Conservation (phyloP, 2,113 vertebrate species). For the Panthera tigris region DNA sequence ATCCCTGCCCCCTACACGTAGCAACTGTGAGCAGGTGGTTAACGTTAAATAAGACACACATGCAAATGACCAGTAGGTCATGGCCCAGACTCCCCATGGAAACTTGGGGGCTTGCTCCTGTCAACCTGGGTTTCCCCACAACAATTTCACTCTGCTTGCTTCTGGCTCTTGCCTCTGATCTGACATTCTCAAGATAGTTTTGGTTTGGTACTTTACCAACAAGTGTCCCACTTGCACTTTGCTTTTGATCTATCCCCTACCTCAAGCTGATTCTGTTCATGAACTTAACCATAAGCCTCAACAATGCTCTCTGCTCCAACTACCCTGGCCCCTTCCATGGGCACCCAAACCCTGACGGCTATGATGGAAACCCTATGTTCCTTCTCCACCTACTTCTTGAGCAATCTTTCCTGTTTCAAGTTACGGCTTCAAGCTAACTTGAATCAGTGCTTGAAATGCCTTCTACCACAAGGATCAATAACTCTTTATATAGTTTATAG, state of each 20-base stretch:
- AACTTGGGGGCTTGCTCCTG: no score
- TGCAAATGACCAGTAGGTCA: background rate
- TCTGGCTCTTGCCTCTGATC: background rate
- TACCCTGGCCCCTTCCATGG: no score
- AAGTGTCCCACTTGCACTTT: background rate
- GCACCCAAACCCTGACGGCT: background rate
- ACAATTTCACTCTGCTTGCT: background rate
- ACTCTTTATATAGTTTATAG: background rate
- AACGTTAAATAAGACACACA: no score
- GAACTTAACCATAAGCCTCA: background rate
- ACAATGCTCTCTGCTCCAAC: background rate
- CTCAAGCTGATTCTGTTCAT: background rate
- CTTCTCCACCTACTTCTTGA: background rate
- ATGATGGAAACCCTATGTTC: background rate
- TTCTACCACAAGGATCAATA: background rate
- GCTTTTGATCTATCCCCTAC: background rate
- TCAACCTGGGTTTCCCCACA: background rate
- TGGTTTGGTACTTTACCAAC: background rate
- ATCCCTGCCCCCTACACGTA: background rate
- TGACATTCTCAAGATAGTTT: background rate
- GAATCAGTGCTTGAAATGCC: background rate
- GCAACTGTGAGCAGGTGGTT: background rate
- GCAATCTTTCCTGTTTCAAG: background rate
- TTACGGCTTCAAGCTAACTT: background rate
- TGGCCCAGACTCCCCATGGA: background rate